Conservation (phyloP, 2,888 invertebrate species). For the Kuschelorhynchus macadamiae region DNA sequence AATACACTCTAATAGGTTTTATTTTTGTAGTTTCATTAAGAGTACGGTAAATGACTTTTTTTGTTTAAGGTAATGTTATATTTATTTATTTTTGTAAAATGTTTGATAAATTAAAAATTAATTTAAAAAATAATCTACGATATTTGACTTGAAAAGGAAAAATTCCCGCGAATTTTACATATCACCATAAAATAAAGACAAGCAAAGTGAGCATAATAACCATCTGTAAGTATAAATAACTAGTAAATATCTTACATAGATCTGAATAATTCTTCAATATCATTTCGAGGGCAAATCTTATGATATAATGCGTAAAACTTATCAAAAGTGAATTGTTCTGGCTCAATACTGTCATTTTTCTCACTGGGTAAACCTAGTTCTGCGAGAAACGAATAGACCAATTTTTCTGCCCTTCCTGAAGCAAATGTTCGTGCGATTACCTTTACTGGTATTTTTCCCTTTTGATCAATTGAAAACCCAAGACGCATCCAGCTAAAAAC, state of each 20-base stretch:
- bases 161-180: too few relatives aligned
- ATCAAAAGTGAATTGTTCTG: slow-evolving; percentile 95
- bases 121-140: too few relatives aligned
- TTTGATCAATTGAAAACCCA: slow-evolving; percentile 92
- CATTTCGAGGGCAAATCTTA: slow-evolving; percentile 98
- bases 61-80: too few relatives aligned
- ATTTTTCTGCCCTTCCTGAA: slow-evolving; percentile 98
- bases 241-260: slow-evolving; percentile 70
- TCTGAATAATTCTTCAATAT: slow-evolving; percentile 97
- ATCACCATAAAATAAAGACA: too few relatives aligned
- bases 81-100: too few relatives aligned
- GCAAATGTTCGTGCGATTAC: slow-evolving; percentile 98
- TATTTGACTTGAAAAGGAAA: too few relatives aligned
- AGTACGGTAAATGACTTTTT: too few relatives aligned
- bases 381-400: slow-evolving; percentile 96
- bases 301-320: slow-evolving; percentile 99
- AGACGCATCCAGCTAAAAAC: slow-evolving; percentile 97
- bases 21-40: too few relatives aligned
- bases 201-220: too few relatives aligned
- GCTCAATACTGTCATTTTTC: slow-evolving; percentile 96
- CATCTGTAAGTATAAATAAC: too few relatives aligned
- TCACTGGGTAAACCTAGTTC: slow-evolving; percentile 95
- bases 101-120: too few relatives aligned
- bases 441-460: slow-evolving; percentile 96
- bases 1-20: too few relatives aligned